A percentile compares a stretch with the other conserved stretches of the same genome.
Conservation (phyloP, 2,797 vertebrate species). For the Microcaecilia unicolor region DNA sequence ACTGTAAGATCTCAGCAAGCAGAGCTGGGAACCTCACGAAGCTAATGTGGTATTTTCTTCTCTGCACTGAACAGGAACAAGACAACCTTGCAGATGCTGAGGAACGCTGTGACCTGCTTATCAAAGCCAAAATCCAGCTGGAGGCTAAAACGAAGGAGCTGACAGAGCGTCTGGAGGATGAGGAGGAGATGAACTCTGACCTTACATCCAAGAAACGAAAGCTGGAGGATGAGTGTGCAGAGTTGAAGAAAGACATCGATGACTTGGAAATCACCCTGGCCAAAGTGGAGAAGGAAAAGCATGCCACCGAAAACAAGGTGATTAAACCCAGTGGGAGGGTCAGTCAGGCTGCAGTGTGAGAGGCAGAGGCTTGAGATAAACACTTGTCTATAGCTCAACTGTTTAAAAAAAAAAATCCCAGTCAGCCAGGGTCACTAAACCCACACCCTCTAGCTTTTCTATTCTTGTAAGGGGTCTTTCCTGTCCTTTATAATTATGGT, state of each 20-base stretch:
- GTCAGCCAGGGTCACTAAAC: no score
- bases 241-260: constrained; percentile 90
- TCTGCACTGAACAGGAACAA: constrained; percentile 80
- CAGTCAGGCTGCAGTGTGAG: no score
- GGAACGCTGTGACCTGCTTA: constrained; percentile 84
- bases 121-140: constrained; percentile 86
- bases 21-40: not conserved
- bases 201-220: constrained; percentile 78
- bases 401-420: no score
- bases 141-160: constrained; percentile 86
- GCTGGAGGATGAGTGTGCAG: constrained; percentile 83
- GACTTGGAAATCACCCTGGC: constrained; percentile 85
- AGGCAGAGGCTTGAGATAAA: no score
- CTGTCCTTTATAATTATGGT: no score
- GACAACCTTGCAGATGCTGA: constrained; percentile 87
- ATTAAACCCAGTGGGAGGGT: not conserved
- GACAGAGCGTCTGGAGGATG: constrained; percentile 78
- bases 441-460: no score
- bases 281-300: constrained; percentile 89
- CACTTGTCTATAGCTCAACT: no score
- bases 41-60: not conserved
- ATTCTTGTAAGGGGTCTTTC: no score
- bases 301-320: constrained; percentile 87
- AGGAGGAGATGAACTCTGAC: constrained; percentile 79
- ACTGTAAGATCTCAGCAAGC: no score